Evolutionary conservation across 2,797 vertebrate genomes (phyloP).

Genomic region (Pelochelys cantorii): DNA sequence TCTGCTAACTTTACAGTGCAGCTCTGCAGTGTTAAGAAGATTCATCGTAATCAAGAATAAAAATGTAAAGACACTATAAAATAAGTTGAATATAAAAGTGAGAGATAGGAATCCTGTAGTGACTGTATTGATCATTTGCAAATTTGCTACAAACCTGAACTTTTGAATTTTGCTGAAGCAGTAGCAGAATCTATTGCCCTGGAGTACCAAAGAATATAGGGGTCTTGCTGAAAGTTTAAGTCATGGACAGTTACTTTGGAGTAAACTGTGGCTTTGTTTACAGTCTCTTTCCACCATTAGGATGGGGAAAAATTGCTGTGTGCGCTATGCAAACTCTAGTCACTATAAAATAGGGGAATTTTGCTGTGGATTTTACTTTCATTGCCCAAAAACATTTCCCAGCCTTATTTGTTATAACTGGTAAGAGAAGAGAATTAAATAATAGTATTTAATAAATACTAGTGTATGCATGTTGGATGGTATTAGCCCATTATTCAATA

Average conservation of each 20-base stretch:
- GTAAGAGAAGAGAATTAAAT: neutral
- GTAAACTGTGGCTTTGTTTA: neutral
- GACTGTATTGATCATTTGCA: neutral
- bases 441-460: neutral
- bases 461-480: neutral
- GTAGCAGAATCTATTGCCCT: neutral
- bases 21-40: neutral
- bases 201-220: neutral
- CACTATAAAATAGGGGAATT: too few species aligned
- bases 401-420: neutral
- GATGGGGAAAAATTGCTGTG: neutral
- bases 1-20: too few species aligned
- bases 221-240: neutral
- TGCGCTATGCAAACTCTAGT: neutral
- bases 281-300: neutral
- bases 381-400: neutral
- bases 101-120: neutral
- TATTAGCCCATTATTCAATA: neutral
- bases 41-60: neutral
- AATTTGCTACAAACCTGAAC: neutral
- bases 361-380: neutral
- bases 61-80: neutral
- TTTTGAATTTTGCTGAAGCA: neutral
- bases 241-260: neutral
- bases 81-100: neutral